Percentiles rank a stretch among this genome's conserved stretches.
phyloP scores from a whole-genome alignment of 2,888 invertebrate genomes.

The Clusia tigrina region DNA sequence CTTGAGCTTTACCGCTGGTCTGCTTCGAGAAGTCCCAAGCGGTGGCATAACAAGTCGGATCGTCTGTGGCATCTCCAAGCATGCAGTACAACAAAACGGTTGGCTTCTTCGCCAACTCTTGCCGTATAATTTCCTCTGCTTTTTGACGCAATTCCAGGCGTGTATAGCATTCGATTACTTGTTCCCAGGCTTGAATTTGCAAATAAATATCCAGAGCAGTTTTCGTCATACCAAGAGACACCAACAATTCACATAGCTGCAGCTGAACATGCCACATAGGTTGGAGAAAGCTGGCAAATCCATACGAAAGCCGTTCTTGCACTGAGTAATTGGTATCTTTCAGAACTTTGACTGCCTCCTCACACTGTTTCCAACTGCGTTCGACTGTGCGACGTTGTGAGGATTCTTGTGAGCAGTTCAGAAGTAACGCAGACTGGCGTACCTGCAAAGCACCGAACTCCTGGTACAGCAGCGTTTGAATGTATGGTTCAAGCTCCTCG shows the following conservation, averaged over 20 bases:
- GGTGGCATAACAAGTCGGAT: constrained; percentile 80
- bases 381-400: constrained; percentile 84
- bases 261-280: constrained; percentile 81
- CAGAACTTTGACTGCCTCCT: constrained; percentile 74
- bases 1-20: constrained; percentile 83
- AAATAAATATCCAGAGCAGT: constrained; percentile 83
- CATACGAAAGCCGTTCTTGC: constrained; percentile 66
- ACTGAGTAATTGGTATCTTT: constrained; percentile 51
- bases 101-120: constrained; percentile 79
- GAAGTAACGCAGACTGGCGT: constrained; percentile 76
- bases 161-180: constrained; percentile 91
- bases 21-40: constrained; percentile 90
- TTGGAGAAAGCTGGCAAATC: constrained; percentile 77
- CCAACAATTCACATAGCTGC: constrained; percentile 79
- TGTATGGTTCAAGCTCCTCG: constrained; percentile 85
- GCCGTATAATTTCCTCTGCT: constrained; percentile 87
- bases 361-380: constrained; percentile 85
- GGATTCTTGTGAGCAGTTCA: constrained; percentile 81
- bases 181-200: constrained; percentile 85
- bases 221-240: constrained; percentile 84
- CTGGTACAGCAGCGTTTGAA: constrained; percentile 71
- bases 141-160: constrained; percentile 83
- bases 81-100: constrained; percentile 89
- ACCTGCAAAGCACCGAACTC: constrained; percentile 79
- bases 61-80: constrained; percentile 87